phyloP scores from a whole-genome alignment of 1,140 invertebrate species.

The Neodiprion fabricii region DNA sequence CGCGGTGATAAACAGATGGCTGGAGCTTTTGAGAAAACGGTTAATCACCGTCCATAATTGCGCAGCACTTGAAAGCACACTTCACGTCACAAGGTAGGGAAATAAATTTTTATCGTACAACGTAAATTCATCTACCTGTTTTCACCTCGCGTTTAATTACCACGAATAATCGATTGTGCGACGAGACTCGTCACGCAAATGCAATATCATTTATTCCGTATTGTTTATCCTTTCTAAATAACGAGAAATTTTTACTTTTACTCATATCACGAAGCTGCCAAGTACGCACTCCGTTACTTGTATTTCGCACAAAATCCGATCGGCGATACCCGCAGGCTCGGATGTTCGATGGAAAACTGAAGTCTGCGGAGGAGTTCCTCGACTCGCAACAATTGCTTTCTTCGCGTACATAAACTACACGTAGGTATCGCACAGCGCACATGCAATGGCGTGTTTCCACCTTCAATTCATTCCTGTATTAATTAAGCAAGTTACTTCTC shows the following conservation, averaged over 20 bases:
- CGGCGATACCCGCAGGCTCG: conserved; percentile 39
- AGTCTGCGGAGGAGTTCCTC: conserved; percentile 40
- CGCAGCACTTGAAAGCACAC: no score
- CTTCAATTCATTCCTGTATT: conserved; percentile 46
- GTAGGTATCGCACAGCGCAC: no score
- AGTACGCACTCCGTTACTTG: neutral
- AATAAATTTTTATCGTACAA: conserved; percentile 2
- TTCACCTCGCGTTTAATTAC: conserved; percentile 17
- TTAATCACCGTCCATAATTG: no score
- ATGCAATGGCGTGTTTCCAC: conserved; percentile 54
- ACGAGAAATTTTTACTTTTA: neutral
- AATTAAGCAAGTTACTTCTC: conserved; percentile 16
- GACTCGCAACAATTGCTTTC: conserved; percentile 55
- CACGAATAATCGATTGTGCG: conserved; percentile 24
- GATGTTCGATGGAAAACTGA: conserved; percentile 58
- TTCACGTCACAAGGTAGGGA: neutral
- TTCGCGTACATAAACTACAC: conserved; percentile 22
- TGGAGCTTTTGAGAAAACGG: neutral
- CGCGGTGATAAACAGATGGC: conserved; percentile 15
- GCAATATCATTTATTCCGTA: neutral
- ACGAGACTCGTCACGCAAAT: conserved; percentile 14
- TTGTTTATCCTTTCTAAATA: conserved; percentile 15
- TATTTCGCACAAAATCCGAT: conserved; percentile 22
- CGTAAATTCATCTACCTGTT: conserved; percentile 3
- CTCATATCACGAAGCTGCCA: neutral